Percentiles rank a stretch among this genome's conserved stretches.
Conservation (phyloP, 2,888 invertebrate species). For the Ashinkailepas kermadecensis region DNA sequence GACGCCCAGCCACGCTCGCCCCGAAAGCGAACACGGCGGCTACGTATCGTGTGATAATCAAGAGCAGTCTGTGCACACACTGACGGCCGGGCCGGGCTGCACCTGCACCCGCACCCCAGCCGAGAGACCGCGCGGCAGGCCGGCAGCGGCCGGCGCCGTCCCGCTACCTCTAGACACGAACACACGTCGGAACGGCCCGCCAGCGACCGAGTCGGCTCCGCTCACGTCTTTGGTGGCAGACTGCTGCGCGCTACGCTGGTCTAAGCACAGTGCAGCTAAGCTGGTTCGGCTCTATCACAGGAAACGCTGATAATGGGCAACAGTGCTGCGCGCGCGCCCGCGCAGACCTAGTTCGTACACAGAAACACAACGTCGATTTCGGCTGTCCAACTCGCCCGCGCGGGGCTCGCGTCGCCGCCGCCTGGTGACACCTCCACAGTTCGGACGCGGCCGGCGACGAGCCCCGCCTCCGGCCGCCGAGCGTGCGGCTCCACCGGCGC, state of each 20-base stretch:
- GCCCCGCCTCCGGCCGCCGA: background rate
- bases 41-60: background rate
- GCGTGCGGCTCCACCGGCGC: background rate
- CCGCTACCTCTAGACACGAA: no score
- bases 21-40: no score
- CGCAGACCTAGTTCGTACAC: background rate
- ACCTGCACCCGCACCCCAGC: background rate
- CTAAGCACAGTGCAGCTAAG: conserved; percentile 6
- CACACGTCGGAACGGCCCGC: no score
- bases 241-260: background rate
- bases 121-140: background rate
- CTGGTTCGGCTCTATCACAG: conserved; percentile 16
- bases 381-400: no score
- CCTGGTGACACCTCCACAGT: no score
- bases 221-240: background rate
- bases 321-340: background rate
- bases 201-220: background rate
- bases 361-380: conserved; percentile 11
- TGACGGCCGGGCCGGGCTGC: background rate
- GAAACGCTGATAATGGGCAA: background rate
- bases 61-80: background rate
- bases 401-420: no score
- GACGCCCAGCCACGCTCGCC: no score
- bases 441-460: background rate
- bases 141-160: background rate